Evolutionary conservation across 2,113 vertebrate species (phyloP).

Genomic region (Synchiropus splendidus): DNA sequence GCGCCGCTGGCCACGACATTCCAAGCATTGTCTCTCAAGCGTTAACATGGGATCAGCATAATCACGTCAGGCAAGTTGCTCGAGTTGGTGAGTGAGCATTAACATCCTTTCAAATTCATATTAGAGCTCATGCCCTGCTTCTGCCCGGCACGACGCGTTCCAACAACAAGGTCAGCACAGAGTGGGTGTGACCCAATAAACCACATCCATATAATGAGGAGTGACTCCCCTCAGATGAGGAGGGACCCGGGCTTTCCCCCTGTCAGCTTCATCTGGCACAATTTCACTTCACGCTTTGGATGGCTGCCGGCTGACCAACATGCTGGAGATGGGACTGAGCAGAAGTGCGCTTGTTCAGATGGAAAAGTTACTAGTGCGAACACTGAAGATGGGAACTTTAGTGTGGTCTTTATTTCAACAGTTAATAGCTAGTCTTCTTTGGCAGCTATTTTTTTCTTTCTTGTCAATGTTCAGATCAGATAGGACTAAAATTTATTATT

Average conservation of each 20-base stretch:
- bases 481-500: too few relatives aligned
- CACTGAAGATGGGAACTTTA: too few relatives aligned
- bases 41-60: conserved; percentile 23
- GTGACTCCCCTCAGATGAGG: conserved; percentile 16
- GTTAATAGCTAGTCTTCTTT: too few relatives aligned
- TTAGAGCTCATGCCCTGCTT: conserved; percentile 22
- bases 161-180: conserved; percentile 17
- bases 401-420: too few relatives aligned
- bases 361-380: too few relatives aligned
- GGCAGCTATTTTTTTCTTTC: too few relatives aligned
- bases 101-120: conserved; percentile 13
- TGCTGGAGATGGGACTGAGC: too few relatives aligned
- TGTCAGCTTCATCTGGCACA: conserved; percentile 23
- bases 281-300: too few relatives aligned
- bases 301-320: too few relatives aligned
- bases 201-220: conserved; percentile 18
- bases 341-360: too few relatives aligned
- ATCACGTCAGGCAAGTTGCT: conserved; percentile 24
- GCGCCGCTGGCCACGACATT: conserved; percentile 18
- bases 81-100: conserved; percentile 19
- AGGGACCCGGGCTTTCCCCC: conserved; percentile 34
- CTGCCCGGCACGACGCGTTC: conserved; percentile 8
- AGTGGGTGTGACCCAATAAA: conserved; percentile 38
- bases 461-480: too few relatives aligned
- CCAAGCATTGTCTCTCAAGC: conserved; percentile 11